A percentile compares a stretch with the other conserved stretches of the same genome.
Evolutionary conservation across 2,888 invertebrate genomes (phyloP).

Genomic region (Synanthedon tipuliformis): DNA sequence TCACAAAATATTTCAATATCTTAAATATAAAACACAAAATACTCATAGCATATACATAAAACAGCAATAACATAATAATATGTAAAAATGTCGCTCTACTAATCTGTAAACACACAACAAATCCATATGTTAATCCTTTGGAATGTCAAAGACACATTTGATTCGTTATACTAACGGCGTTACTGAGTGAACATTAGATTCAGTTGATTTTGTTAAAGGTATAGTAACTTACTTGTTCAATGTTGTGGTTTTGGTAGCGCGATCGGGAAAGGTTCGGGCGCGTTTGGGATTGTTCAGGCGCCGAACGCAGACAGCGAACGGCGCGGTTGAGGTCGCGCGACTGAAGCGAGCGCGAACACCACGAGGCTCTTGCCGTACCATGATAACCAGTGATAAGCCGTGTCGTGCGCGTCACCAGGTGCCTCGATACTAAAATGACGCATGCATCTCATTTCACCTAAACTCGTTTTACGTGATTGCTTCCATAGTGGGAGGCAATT

Average conservation of each 20-base stretch:
- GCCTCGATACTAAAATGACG: conserved; percentile 15
- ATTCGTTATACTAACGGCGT: not conserved
- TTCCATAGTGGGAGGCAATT: no score
- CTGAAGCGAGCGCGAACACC: conserved; percentile 23
- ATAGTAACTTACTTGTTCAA: not conserved
- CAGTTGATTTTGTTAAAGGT: not conserved
- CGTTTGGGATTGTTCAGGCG: conserved; percentile 14
- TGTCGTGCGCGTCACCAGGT: conserved; percentile 11
- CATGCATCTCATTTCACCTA: no score
- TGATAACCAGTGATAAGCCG: conserved; percentile 61
- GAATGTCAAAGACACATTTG: not conserved
- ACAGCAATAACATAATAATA: conserved; percentile 8
- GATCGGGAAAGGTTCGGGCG: conserved; percentile 4
- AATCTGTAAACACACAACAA: conserved; percentile 4
- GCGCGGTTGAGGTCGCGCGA: conserved; percentile 44
- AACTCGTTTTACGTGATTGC: no score
- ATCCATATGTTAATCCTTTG: conserved; percentile 5
- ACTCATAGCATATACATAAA: conserved; percentile 16
- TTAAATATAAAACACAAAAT: conserved; percentile 6
- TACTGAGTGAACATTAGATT: not conserved
- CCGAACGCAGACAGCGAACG: conserved; percentile 28
- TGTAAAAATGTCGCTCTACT: conserved; percentile 6
- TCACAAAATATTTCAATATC: conserved; percentile 8
- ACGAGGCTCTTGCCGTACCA: conserved; percentile 31
- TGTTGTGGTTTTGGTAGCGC: not conserved